Evolutionary conservation across 2,888 invertebrate genomes (phyloP), one percentile per base, ranked within the genome.

Genomic region (Chrysolina oricalcia): DNA sequence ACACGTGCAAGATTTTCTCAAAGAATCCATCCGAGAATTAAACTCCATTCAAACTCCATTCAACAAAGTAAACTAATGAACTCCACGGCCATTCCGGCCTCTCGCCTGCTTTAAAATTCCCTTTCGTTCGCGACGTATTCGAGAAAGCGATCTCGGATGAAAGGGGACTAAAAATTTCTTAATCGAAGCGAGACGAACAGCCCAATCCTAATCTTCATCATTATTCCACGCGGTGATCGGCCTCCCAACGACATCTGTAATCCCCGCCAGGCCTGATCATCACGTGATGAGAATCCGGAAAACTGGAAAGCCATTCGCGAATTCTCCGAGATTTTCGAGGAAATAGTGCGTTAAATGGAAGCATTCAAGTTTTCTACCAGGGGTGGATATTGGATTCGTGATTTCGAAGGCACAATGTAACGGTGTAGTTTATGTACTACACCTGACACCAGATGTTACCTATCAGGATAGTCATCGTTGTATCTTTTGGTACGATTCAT

Each of bases 151-250:
- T 74, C 50, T 48, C 56, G 73, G 74, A 70, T 56, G 70, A 73
- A 75, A 77, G 78, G 78, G 77, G 79, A 75, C 76, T 71, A 73
- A 79, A 79, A 80, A 81, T 81, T 81, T 81, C 81, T 81, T 79
- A 81, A 81, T 81, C 80, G 80, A 81, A 81, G 70, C 70, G 19
- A 70, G 64, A 50, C 68, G 72, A 72, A 68, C 74, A 77, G 77
- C 78, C 79, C 80, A 77, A 81, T 81, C 80, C 79, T 80, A 81
- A 81, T 81, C 81, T 81, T 80, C 78, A 81, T 81, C 80, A 78
- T 80, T 81, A 82, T 82, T 81, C 82, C 69, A 76, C 72, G 62
- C 73, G 76, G 72, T 75, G 70, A 71, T 75, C 78, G 72, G 72
- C 72, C 74, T 72, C 75, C 75, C 78, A 64, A 70, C 80, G 78